Conservation (phyloP, 2,113 vertebrate species). For the Grammomys surdaster region DNA sequence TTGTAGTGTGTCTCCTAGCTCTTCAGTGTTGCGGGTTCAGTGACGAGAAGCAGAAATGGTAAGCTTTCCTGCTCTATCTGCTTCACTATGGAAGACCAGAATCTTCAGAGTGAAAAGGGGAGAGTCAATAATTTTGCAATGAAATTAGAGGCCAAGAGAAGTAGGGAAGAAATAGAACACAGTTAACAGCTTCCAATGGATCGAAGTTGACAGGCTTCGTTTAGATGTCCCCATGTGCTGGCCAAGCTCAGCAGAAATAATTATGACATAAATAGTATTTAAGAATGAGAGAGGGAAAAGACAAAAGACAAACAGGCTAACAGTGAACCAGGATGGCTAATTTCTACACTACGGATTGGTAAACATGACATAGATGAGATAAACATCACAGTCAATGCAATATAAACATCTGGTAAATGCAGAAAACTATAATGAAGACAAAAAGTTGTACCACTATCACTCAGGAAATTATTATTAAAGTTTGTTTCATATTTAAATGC, state of each 20-base stretch:
- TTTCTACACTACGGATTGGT: neutral
- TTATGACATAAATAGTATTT: neutral
- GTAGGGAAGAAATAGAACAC: neutral
- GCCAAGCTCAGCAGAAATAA: constrained; percentile 5
- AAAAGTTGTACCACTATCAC: neutral
- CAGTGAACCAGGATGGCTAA: neutral
- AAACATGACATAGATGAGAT: neutral
- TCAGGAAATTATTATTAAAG: neutral
- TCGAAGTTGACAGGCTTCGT: neutral
- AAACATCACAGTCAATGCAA: neutral
- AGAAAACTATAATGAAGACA: constrained; percentile 10
- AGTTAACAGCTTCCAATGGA: neutral
- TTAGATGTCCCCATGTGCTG: neutral
- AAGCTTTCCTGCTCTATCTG: neutral
- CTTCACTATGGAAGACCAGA: neutral
- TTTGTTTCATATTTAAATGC: neutral
- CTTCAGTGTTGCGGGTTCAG: neutral
- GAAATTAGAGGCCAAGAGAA: neutral
- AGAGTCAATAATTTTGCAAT: neutral
- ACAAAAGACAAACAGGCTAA: neutral
- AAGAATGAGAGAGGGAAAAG: neutral
- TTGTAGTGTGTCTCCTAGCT: neutral
- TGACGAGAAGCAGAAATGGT: neutral
- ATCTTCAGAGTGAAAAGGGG: constrained; percentile 26
- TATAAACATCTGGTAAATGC: neutral